Percentiles rank a stretch among this genome's conserved stretches.
Evolutionary conservation across 1,140 invertebrate genomes (phyloP).

Genomic region (Bombus consobrinus): DNA sequence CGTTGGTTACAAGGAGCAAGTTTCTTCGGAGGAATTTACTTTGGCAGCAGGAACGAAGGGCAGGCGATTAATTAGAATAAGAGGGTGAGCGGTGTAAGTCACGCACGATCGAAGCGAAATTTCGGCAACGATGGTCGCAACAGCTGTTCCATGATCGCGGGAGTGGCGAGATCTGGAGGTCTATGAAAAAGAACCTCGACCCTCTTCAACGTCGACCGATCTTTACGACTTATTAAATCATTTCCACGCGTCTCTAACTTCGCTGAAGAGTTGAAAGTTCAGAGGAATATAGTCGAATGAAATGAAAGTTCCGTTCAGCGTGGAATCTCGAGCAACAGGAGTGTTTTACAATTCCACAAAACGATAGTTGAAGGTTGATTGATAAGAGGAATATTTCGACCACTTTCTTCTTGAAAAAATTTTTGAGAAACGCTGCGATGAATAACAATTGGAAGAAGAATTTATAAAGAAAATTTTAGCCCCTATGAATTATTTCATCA

Average conservation of each 20-base stretch:
- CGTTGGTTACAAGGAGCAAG: neutral
- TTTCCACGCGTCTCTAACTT: slow-evolving; percentile 53
- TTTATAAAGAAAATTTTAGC: neutral
- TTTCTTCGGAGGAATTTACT: neutral
- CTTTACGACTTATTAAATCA: slow-evolving; percentile 80
- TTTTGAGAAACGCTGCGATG: neutral
- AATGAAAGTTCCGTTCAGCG: neutral
- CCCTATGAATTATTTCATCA: too few species aligned
- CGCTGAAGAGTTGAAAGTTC: neutral
- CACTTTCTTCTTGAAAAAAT: neutral
- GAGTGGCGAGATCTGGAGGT: slow-evolving; percentile 56
- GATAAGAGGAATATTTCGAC: neutral
- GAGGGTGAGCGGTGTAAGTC: slow-evolving; percentile 30
- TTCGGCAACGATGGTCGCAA: slow-evolving; percentile 55
- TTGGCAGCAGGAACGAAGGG: neutral
- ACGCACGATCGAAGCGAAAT: slow-evolving; percentile 55
- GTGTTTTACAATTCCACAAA: neutral
- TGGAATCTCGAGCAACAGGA: neutral
- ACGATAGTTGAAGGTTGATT: neutral
- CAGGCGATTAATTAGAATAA: slow-evolving; percentile 22
- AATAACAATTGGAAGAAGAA: neutral
- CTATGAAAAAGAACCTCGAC: slow-evolving; percentile 70
- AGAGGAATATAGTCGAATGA: neutral
- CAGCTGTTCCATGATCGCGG: slow-evolving; percentile 58
- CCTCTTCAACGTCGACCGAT: slow-evolving; percentile 73